Conservation (phyloP, 2,888 invertebrate species). For the Aproaerema taeniolella region DNA sequence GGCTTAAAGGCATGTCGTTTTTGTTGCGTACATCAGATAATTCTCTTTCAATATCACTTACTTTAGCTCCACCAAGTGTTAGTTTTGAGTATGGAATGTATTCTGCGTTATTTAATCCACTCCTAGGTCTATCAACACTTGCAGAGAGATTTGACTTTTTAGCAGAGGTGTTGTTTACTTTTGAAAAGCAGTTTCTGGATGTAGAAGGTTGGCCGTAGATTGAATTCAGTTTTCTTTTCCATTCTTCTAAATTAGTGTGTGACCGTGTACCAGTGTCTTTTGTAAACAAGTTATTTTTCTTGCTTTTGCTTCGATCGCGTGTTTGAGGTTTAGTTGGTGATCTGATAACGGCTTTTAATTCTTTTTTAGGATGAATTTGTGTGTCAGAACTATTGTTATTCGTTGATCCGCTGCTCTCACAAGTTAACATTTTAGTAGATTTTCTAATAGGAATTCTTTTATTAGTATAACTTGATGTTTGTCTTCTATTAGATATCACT, state of each 20-base stretch:
- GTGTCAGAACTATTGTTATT: constrained; percentile 46
- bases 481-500: constrained; percentile 9
- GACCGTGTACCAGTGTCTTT: constrained; percentile 31
- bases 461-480: constrained; percentile 7
- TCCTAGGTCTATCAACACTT: constrained; percentile 9
- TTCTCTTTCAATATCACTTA: constrained; percentile 63
- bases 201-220: constrained; percentile 44
- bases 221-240: constrained; percentile 54
- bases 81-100: constrained; percentile 70
- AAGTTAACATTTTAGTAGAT: constrained; percentile 52
- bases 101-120: constrained; percentile 43
- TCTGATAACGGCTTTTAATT: constrained; percentile 26
- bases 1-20: constrained; percentile 48
- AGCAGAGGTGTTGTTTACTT: constrained; percentile 20
- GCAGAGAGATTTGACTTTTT: constrained; percentile 22
- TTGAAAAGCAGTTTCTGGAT: constrained; percentile 17
- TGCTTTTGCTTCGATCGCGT: constrained; percentile 26
- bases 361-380: constrained; percentile 31
- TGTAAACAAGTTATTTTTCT: constrained; percentile 21
- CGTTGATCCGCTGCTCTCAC: constrained; percentile 55
- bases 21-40: constrained; percentile 47
- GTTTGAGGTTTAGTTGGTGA: constrained; percentile 31
- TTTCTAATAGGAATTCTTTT: constrained; percentile 36
- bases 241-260: constrained; percentile 45
- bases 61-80: constrained; percentile 61